Percentiles rank a stretch among this genome's conserved stretches.
Evolutionary conservation across 2,113 vertebrate species (phyloP).

Genomic region (Trematomus loennbergii): DNA sequence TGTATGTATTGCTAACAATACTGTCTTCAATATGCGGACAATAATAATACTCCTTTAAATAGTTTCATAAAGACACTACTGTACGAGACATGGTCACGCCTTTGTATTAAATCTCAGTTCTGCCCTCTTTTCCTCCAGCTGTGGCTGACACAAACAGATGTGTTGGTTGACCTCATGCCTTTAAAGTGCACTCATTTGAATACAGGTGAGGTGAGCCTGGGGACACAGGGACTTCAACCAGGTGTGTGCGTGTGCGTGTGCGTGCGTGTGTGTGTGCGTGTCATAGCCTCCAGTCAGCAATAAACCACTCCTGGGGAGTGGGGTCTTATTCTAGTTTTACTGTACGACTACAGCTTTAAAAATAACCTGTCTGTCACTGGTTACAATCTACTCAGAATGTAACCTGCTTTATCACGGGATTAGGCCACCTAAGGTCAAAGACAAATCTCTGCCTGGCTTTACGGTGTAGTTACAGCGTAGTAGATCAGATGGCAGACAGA

Average conservation of each 20-base stretch:
- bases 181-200: constrained; percentile 5
- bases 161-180: constrained; percentile 28
- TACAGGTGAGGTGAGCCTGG: constrained; percentile 26
- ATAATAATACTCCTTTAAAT: background rate
- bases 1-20: background rate
- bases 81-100: no score
- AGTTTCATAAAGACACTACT: background rate
- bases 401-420: constrained; percentile 23
- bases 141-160: constrained; percentile 40
- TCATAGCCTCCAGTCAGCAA: constrained; percentile 4
- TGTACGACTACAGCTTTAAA: background rate
- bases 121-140: background rate
- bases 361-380: no score
- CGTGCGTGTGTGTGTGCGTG: no score
- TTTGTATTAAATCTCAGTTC: background rate
- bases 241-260: constrained; percentile 20
- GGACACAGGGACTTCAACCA: constrained; percentile 29
- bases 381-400: background rate
- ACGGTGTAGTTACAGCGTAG: background rate
- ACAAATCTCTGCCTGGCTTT: background rate
- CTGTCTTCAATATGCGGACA: background rate
- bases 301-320: background rate
- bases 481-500: background rate
- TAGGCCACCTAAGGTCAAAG: constrained; percentile 4
- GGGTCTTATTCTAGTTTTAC: constrained; percentile 15